These are phyloP conservation scores for Poecilia gillii DNA, from an alignment of 2,797 vertebrate genomes.

Conservation along the genomic window DNA sequence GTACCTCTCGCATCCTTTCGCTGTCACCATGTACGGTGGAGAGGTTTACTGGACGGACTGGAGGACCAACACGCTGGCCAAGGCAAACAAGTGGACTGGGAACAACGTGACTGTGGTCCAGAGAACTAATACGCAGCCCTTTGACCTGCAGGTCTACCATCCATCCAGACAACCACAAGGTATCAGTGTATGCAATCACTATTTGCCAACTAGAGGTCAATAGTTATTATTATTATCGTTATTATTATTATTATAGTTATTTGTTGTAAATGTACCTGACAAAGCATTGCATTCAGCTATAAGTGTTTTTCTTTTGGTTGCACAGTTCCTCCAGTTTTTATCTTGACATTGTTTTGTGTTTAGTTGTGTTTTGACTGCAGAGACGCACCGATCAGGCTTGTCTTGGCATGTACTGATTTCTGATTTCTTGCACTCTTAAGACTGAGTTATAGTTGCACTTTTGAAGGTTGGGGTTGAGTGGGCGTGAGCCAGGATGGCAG, in stretches of 20 bases:
- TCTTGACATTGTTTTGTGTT: neutral
- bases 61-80: slow-evolving; percentile 94
- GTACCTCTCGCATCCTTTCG: slow-evolving; percentile 95
- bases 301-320: neutral
- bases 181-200: slow-evolving; percentile 57
- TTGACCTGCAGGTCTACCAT: slow-evolving; percentile 96
- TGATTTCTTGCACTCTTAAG: neutral
- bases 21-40: slow-evolving; percentile 93
- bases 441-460: too few relatives aligned
- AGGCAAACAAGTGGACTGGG: slow-evolving; percentile 97
- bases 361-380: neutral
- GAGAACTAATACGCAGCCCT: slow-evolving; percentile 95
- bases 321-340: neutral
- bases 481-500: too few relatives aligned
- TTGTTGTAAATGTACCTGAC: neutral
- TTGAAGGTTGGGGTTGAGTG: too few relatives aligned
- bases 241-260: neutral
- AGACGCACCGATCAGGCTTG: neutral
- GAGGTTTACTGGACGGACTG: slow-evolving; percentile 98
- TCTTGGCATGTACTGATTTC: neutral
- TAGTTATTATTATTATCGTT: neutral
- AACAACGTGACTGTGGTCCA: slow-evolving; percentile 96
- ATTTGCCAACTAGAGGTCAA: neutral
- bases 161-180: slow-evolving; percentile 93
- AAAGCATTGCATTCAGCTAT: neutral